phyloP scores from a whole-genome alignment of 2,797 vertebrate species.

The Acanthiza pusilla region DNA sequence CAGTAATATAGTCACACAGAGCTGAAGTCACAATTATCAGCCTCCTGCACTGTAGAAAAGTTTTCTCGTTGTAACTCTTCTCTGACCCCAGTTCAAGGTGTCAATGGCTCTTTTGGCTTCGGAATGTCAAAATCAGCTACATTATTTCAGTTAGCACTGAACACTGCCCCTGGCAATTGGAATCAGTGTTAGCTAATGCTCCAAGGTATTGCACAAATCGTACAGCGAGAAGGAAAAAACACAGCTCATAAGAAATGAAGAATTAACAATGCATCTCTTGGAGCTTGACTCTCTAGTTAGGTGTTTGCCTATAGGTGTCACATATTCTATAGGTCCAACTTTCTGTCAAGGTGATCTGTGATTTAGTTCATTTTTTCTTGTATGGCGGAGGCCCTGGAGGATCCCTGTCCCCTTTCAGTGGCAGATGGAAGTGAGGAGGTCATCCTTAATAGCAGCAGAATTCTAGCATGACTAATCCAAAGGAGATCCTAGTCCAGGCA shows the following conservation, averaged over 20 bases:
- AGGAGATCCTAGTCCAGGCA: background rate
- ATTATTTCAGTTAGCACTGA: background rate
- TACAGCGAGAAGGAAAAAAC: background rate
- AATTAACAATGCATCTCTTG: background rate
- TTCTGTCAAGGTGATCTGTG: background rate
- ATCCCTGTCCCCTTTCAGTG: background rate
- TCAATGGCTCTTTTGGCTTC: background rate
- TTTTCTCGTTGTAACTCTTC: background rate
- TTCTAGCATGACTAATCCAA: background rate
- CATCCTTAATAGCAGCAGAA: background rate
- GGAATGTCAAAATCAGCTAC: background rate
- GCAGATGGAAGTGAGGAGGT: background rate
- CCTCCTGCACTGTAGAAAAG: background rate
- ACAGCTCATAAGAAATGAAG: background rate
- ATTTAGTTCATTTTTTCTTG: background rate
- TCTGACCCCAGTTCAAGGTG: background rate
- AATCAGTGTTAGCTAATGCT: background rate
- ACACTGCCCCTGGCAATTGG: background rate
- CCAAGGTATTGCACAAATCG: background rate
- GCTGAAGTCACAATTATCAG: background rate
- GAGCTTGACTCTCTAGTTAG: background rate
- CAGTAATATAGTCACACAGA: background rate
- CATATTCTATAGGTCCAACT: background rate
- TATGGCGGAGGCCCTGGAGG: background rate
- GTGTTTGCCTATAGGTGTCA: background rate